Evolutionary conservation across 2,888 invertebrate species (phyloP), one percentile per base, ranked within the genome.

Genomic region (Polydrusus cervinus): DNA sequence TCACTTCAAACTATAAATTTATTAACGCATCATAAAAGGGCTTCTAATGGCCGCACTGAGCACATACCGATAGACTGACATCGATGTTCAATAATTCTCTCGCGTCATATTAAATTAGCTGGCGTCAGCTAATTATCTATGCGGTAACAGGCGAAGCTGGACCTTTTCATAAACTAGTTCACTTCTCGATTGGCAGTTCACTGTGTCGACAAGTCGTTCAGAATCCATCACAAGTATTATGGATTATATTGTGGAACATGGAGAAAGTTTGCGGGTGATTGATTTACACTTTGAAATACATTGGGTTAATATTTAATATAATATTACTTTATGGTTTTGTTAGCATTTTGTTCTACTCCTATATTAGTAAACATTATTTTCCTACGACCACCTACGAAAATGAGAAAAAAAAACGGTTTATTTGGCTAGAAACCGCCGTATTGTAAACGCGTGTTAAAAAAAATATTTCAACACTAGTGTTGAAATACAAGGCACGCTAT

Each of bases 121-220:
- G 51, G 13, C 73, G 61, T 73, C 67, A 61, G 67, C 73, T 73
- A 73, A 73, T 73, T 73, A 73, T 73, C 73, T 38, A 67, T 73
- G 67, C 61, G 73, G 67, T 72, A 49, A 11, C 55, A 30, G 34
- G 45, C 69, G 60, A 69, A 40, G 49, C 40, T 40, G 38, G 20
- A 25, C n/a, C 18, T 45, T 43, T 60, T 66, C 72, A 47, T 72
- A 72, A 66, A 66, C 67, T 60, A 72, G 57, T 72, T 57, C 38
- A 67, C 25, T 43, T 49, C 38, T 43, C 71, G 38, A 62, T 62
- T 62, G 71, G 55, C 53, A 13, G 47, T 30, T 18, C 25, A 65
- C 55, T 65, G 55, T 53, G 18, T 40, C 25, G 71, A 18, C 55
- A 9, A 40, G 14, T 60, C 47, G 16, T 38, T 38, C 43, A 10